These are phyloP conservation scores for Calliphora vicina DNA, from an alignment of 1,140 invertebrate genomes.

Conservation along the genomic window DNA sequence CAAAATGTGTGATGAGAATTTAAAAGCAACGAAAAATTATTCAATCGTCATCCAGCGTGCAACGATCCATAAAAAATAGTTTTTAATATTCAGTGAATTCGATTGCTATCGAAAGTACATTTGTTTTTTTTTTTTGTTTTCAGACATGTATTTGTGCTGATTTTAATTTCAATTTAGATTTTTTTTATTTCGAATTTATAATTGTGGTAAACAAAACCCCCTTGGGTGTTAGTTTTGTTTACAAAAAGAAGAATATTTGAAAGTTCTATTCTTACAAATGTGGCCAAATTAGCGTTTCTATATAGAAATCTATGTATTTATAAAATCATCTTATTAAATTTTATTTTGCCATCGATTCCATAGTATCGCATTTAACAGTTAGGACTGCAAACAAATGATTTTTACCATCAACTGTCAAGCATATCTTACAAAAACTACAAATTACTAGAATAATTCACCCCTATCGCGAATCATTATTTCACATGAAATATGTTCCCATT, in stretches of 20 bases:
- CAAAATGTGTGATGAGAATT: not conserved
- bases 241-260: not conserved
- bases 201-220: not conserved
- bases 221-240: not conserved
- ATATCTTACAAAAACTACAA: no score
- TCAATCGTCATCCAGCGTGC: not conserved
- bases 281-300: not conserved
- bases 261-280: not conserved
- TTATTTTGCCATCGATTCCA: no score
- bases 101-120: not conserved
- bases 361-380: no score
- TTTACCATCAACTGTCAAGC: no score
- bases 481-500: no score
- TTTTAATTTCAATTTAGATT: not conserved
- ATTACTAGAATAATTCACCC: no score
- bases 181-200: not conserved
- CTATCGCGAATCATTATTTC: no score
- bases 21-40: not conserved
- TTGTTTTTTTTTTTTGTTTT: not conserved
- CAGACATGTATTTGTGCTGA: not conserved
- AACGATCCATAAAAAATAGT: slow-evolving; percentile 10
- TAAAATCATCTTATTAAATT: no score
- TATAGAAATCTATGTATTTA: no score
- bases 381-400: no score
- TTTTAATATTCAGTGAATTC: slow-evolving; percentile 13